Evolutionary conservation across 2,797 vertebrate genomes (phyloP), one percentile per base, ranked within the genome.

Genomic region (Astyanax mexicanus): DNA sequence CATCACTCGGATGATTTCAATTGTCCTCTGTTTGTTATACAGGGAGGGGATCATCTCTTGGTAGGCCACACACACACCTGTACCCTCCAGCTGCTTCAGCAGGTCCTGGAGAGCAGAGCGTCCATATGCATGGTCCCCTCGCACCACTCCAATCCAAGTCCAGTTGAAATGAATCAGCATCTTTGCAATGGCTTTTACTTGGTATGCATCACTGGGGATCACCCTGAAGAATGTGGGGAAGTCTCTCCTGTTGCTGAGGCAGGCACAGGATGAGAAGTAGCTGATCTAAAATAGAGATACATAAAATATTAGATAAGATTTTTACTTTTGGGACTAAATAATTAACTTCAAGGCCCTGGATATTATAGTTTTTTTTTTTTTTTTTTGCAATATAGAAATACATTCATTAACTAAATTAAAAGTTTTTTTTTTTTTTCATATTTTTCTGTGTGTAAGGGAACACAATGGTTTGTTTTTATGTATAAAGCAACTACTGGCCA

Each of bases 221-320:
- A 92, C 90, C 77, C 92, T 88, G 84, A 93, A 93, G 80, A 93
- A 93, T 3, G 83, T 92, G 2, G 92, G 92, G 57, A 86, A 92
- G 69, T 89, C 77, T 77, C 15, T 86, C 73, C 88, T 89, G 81
- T 93, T 86, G 81, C 87, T 90, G 0, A 93, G 81, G 82, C 92
- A 93, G 7, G 91, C 87, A 77, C 92, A 93, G 0, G 92, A 89
- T 17, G 92, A 92, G 79, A 93, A 93, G 78, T 93, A 93, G 80
- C 92, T 93, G 72, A 93, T 93, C 92, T 93, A 76, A 68, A 75
- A 78, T 13, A 29, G 29, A 32, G 29, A 32, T 5, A 5, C 5
- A 5, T n/a, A n/a, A n/a, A n/a, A n/a, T n/a, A n/a, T n/a, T n/a
- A n/a, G n/a, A n/a, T n/a, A n/a, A n/a, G n/a, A n/a, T n/a, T n/a